A percentile compares a stretch with the other conserved stretches of the same genome.
Evolutionary conservation across 2,888 invertebrate genomes (phyloP).

Genomic region (Ormyrus nitidulus): DNA sequence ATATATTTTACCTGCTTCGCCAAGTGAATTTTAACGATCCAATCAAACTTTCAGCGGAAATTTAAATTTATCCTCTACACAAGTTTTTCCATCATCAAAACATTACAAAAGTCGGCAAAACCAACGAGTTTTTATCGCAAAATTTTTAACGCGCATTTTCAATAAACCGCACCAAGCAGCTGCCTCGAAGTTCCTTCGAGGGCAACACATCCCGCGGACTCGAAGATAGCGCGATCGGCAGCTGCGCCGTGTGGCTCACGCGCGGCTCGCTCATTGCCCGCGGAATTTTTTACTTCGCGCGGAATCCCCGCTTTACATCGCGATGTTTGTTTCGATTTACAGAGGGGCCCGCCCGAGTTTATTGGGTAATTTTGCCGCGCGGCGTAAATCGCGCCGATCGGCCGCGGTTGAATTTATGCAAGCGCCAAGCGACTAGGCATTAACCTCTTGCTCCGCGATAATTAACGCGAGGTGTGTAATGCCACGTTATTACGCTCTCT

Average conservation of each 20-base stretch:
- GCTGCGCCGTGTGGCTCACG: not conserved
- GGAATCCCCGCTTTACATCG: not conserved
- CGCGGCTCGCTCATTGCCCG: not conserved
- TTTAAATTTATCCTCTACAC: too few species aligned
- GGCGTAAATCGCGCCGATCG: not conserved
- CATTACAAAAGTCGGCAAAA: too few species aligned
- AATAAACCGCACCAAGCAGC: too few species aligned
- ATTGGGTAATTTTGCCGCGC: conserved; percentile 22
- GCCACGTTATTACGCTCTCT: not conserved
- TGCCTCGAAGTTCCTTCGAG: too few species aligned
- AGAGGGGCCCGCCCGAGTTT: conserved; percentile 13
- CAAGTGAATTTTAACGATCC: too few species aligned
- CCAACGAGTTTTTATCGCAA: too few species aligned
- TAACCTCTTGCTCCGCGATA: not conserved
- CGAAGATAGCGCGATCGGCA: not conserved
- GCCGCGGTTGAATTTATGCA: not conserved
- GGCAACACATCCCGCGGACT: too few species aligned
- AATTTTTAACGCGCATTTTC: too few species aligned
- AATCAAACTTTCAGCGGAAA: too few species aligned
- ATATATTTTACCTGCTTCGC: too few species aligned
- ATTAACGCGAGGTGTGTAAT: conserved; percentile 8
- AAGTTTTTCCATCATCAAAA: too few species aligned
- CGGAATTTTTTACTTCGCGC: not conserved
- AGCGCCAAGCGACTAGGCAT: not conserved
- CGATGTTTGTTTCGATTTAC: conserved; percentile 2